These are phyloP conservation scores for Scatophagus argus DNA, from an alignment of 2,113 vertebrate species.

Conservation along the genomic window DNA sequence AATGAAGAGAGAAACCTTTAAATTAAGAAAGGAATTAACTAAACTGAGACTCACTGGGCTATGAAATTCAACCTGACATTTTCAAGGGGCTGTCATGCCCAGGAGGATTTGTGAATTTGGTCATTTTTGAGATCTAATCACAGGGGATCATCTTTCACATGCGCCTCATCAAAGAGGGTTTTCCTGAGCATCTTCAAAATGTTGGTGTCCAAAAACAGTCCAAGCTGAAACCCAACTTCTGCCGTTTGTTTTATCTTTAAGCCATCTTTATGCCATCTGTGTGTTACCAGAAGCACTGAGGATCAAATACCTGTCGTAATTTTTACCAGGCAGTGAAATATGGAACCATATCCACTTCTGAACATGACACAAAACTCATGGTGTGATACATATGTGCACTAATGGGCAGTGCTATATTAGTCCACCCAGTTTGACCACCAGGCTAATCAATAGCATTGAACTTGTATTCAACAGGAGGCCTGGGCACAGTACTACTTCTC, in stretches of 20 bases:
- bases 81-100: not conserved
- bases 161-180: not conserved
- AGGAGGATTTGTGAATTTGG: too few relatives aligned
- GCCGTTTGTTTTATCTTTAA: not conserved
- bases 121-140: too few relatives aligned
- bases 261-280: not conserved
- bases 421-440: constrained; percentile 15
- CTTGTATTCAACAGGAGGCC: constrained; percentile 13
- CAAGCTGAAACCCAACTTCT: too few relatives aligned
- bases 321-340: not conserved
- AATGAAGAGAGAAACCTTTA: too few relatives aligned
- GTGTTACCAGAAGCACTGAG: not conserved
- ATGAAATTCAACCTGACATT: not conserved
- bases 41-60: not conserved
- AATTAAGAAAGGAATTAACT: too few relatives aligned
- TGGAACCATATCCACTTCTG: not conserved
- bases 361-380: constrained; percentile 8
- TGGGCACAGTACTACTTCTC: constrained; percentile 11
- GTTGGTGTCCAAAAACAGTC: too few relatives aligned
- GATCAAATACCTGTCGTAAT: not conserved
- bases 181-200: not conserved
- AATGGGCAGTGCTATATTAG: constrained; percentile 40
- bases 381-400: constrained; percentile 25
- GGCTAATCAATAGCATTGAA: constrained; percentile 45
- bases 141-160: not conserved